Conservation (phyloP, 1,140 invertebrate species). For the Polypedilum vanderplanki region DNA sequence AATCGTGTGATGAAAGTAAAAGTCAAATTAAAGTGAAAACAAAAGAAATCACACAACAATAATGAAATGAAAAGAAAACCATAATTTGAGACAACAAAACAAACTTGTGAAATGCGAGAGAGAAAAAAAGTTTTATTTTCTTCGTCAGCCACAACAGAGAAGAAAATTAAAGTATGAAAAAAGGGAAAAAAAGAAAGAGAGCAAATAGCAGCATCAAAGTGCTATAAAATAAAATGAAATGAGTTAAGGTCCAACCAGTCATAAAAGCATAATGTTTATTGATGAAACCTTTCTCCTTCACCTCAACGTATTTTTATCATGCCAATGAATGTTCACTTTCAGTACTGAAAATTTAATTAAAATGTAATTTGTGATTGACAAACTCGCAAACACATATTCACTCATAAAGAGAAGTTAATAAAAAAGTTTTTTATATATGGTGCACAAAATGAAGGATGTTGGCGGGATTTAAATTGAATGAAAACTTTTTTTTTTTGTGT, state of each 20-base stretch:
- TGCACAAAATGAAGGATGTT: background rate
- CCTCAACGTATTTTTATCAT: too few relatives aligned
- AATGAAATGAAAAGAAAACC: too few relatives aligned
- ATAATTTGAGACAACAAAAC: too few relatives aligned
- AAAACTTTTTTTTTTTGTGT: slow-evolving; percentile 13
- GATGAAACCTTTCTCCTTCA: background rate
- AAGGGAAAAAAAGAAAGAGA: background rate
- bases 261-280: slow-evolving; percentile 20
- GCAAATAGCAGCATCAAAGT: background rate
- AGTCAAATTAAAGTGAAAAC: too few relatives aligned
- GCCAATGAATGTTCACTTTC: background rate
- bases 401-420: slow-evolving; percentile 8
- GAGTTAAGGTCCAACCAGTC: background rate
- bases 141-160: background rate
- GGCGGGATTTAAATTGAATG: background rate
- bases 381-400: background rate
- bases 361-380: slow-evolving; percentile 28
- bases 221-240: background rate
- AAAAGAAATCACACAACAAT: too few relatives aligned
- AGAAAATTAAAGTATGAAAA: background rate
- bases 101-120: background rate
- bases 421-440: background rate
- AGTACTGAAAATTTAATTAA: slow-evolving; percentile 20
- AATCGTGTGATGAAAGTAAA: too few relatives aligned
- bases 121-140: background rate